Evolutionary conservation across 2,888 invertebrate genomes (phyloP).

Genomic region (Spisula subtruncata): DNA sequence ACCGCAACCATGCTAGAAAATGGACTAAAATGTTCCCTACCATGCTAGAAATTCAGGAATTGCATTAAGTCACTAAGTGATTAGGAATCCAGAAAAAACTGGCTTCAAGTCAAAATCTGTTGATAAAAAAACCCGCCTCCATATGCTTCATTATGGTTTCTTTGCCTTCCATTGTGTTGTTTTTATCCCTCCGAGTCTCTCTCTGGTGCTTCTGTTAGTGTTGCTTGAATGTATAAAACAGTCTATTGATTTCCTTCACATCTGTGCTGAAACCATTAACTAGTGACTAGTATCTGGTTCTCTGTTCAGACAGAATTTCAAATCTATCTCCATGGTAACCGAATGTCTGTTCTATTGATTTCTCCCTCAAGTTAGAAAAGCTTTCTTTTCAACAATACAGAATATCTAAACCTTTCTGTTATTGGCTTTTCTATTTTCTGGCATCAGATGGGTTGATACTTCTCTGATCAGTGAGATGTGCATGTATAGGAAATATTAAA

Average conservation of each 20-base stretch:
- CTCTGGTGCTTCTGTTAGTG: conserved; percentile 19
- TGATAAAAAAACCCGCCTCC: neutral
- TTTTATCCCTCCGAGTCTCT: neutral
- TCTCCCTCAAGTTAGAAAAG: conserved; percentile 46
- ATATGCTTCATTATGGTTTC: neutral
- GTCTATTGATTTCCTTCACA: neutral
- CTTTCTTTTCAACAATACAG: conserved; percentile 29
- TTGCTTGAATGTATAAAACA: conserved; percentile 20
- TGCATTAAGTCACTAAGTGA: neutral
- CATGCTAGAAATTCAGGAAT: neutral
- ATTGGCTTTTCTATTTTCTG: conserved; percentile 5
- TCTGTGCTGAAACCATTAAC: conserved; percentile 42
- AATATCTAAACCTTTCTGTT: neutral
- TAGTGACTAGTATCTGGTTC: conserved; percentile 34
- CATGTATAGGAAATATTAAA: neutral
- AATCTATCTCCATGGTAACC: conserved; percentile 59
- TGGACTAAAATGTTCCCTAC: no score
- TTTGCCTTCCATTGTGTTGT: conserved; percentile 11
- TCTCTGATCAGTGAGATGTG: neutral
- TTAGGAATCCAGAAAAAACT: neutral
- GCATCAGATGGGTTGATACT: neutral
- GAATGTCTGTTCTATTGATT: conserved; percentile 45
- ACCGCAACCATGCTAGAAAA: no score
- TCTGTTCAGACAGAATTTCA: conserved; percentile 52
- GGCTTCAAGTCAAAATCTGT: conserved; percentile 3